These are phyloP conservation scores for Porites evermanni DNA, from an alignment of 92 coral and sea anemone species.

Conservation along the genomic window DNA sequence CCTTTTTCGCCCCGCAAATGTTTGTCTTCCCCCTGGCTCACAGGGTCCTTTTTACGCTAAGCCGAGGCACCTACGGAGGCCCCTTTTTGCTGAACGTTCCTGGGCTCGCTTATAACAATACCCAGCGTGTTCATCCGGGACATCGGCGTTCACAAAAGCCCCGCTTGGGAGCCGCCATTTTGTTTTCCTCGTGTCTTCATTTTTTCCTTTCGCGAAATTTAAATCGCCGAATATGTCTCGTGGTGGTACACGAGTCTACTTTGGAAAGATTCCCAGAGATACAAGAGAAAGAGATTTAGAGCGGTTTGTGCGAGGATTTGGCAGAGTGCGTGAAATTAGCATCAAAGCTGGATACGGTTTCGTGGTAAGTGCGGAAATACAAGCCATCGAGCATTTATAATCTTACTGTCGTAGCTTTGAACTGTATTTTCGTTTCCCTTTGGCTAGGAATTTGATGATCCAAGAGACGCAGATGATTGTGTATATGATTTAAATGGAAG, in stretches of 20 bases:
- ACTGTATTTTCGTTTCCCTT: not conserved
- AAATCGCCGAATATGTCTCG: conserved; percentile 80
- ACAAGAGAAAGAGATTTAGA: conserved; percentile 94
- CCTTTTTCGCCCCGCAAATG: too few species aligned
- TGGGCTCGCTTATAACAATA: not conserved
- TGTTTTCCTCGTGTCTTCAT: conserved; percentile 10
- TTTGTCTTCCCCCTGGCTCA: too few species aligned
- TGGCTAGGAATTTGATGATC: conserved; percentile 88
- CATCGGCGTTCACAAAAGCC: not conserved
- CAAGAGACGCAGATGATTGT: conserved; percentile 96
- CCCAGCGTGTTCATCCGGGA: conserved; percentile 80
- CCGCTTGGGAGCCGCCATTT: conserved; percentile 59
- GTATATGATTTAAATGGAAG: conserved; percentile 96
- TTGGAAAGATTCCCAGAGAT: conserved; percentile 94
- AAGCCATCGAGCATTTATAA: not conserved
- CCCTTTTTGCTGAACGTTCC: conserved; percentile 6
- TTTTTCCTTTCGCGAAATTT: conserved; percentile 4
- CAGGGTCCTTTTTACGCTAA: too few species aligned
- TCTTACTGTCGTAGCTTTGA: not conserved
- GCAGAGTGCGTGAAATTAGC: conserved; percentile 91
- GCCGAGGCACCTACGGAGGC: not conserved
- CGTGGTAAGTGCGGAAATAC: conserved; percentile 78
- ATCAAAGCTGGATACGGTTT: conserved; percentile 98
- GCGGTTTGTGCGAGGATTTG: conserved; percentile 91
- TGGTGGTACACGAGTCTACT: conserved; percentile 94